Evolutionary conservation across 2,797 vertebrate species (phyloP).

Genomic region (Glyptemys insculpta): DNA sequence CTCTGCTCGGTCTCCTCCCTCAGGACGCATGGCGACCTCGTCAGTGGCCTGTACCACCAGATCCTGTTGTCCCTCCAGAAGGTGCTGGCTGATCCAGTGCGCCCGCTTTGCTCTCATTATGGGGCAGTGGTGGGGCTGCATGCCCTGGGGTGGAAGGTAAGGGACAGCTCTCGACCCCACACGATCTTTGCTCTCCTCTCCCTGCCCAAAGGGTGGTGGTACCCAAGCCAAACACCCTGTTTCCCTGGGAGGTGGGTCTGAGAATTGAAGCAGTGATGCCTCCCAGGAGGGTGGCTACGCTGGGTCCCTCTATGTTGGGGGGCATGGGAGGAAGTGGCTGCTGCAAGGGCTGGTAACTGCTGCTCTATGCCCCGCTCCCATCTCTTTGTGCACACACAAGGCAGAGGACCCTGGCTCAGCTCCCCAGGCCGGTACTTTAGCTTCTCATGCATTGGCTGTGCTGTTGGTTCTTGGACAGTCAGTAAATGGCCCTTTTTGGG

Average conservation of each 20-base stretch:
- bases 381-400: not conserved
- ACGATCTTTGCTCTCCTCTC: not conserved
- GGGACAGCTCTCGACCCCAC: not conserved
- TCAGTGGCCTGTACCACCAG: slow-evolving; percentile 94
- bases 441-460: not conserved
- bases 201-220: not conserved
- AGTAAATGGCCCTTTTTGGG: not conserved
- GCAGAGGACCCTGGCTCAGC: not conserved
- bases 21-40: slow-evolving; percentile 93
- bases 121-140: slow-evolving; percentile 94
- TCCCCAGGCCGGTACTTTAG: not conserved
- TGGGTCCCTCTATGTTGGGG: not conserved
- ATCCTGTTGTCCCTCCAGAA: slow-evolving; percentile 94
- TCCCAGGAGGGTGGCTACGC: not conserved
- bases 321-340: not conserved
- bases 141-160: slow-evolving; percentile 94
- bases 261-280: not conserved
- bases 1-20: not conserved
- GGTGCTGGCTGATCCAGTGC: slow-evolving; percentile 92
- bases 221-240: not conserved
- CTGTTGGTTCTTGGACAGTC: not conserved
- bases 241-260: not conserved
- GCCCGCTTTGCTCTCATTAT: slow-evolving; percentile 95
- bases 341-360: not conserved
- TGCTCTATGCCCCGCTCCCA: not conserved